Percentiles rank a stretch among this genome's conserved stretches.
These are phyloP conservation scores for Lipophrys pholis DNA, from an alignment of 2,113 vertebrate genomes.

Conservation along the genomic window DNA sequence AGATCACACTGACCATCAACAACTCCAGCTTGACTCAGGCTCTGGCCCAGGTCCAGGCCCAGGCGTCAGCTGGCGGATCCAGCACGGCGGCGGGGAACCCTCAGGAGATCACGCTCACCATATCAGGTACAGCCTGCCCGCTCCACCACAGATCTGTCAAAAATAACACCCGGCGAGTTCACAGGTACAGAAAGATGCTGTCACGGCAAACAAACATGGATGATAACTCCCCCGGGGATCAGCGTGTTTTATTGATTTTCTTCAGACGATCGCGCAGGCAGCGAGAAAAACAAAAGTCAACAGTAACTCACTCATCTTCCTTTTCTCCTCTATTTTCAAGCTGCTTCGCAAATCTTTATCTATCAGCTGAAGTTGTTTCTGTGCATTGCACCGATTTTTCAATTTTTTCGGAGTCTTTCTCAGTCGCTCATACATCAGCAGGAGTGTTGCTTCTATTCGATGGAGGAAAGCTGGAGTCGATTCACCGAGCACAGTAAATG, in stretches of 20 bases:
- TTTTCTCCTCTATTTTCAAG: slow-evolving; percentile 2
- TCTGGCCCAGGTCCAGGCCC: slow-evolving; percentile 85
- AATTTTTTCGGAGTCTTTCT: not conserved
- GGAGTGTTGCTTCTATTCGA: not conserved
- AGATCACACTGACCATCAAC: slow-evolving; percentile 98
- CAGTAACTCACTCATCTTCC: not conserved
- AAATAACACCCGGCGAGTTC: not conserved
- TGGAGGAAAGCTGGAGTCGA: not conserved
- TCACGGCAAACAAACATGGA: slow-evolving; percentile 14
- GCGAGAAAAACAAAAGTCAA: not conserved
- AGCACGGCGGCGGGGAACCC: slow-evolving; percentile 82
- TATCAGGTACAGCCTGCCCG: slow-evolving; percentile 86
- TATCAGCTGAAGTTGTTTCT: not conserved
- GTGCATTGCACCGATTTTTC: not conserved
- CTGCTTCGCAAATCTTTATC: not conserved
- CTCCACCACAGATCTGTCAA: not conserved
- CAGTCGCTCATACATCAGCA: slow-evolving; percentile 3
- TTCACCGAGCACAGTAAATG: slow-evolving; percentile 1
- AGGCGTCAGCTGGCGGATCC: slow-evolving; percentile 80
- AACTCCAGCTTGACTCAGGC: slow-evolving; percentile 94
- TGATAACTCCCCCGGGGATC: not conserved
- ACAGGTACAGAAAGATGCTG: not conserved
- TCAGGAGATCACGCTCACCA: slow-evolving; percentile 97
- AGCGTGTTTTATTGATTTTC: slow-evolving; percentile 35
- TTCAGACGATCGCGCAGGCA: not conserved